Conservation (phyloP, 2,113 vertebrate genomes). For the Neodontobutis hainanensis region DNA sequence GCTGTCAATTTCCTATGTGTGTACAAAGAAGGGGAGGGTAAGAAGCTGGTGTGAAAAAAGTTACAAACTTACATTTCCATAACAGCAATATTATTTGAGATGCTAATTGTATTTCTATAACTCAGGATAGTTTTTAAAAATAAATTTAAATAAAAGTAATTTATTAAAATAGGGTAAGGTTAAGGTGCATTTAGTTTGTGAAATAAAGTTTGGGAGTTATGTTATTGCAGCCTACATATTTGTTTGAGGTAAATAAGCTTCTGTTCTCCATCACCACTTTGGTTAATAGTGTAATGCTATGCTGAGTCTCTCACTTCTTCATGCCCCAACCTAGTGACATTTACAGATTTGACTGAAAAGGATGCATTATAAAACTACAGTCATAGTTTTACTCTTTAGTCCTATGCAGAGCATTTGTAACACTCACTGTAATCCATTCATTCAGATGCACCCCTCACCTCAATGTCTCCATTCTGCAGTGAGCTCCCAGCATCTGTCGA, state of each 20-base stretch:
- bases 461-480: constrained; percentile 88
- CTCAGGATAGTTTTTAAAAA: too few relatives aligned
- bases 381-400: not conserved
- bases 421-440: not conserved
- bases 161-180: too few relatives aligned
- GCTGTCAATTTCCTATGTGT: constrained; percentile 83
- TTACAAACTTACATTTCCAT: not conserved
- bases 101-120: constrained; percentile 11
- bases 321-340: not conserved
- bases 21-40: constrained; percentile 25
- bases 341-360: not conserved
- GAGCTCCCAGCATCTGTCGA: constrained; percentile 87
- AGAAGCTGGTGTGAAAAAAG: not conserved
- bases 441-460: constrained; percentile 77
- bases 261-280: too few relatives aligned
- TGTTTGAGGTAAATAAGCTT: too few relatives aligned
- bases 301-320: not conserved
- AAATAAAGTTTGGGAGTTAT: too few relatives aligned
- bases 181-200: too few relatives aligned
- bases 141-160: too few relatives aligned
- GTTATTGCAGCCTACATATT: too few relatives aligned
- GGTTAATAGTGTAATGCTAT: too few relatives aligned
- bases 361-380: not conserved
- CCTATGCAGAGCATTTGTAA: not conserved
- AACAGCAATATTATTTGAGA: constrained; percentile 28